Evolutionary conservation across 1,140 invertebrate genomes (phyloP).

Genomic region (Drosophila kanapiae): DNA sequence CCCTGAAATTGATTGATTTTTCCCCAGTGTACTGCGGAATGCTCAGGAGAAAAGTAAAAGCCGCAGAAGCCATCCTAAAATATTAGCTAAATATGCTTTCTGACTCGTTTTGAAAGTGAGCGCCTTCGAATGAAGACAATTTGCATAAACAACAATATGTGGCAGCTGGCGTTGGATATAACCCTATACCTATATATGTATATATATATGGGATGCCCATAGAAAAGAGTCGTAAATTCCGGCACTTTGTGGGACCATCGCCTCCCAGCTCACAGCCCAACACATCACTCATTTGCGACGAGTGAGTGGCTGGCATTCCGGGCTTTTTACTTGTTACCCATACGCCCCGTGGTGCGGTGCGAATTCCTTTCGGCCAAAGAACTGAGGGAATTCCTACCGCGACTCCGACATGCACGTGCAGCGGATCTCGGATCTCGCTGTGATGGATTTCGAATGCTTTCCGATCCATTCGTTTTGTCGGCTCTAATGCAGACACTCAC

Average conservation of each 20-base stretch:
- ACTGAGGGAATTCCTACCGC: constrained; percentile 23
- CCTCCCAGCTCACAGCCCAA: not conserved
- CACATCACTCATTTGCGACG: constrained; percentile 50
- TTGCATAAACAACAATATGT: constrained; percentile 68
- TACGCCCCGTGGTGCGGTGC: constrained; percentile 76
- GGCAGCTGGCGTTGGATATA: constrained; percentile 25
- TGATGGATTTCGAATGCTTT: constrained; percentile 30
- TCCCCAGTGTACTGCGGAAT: constrained; percentile 18
- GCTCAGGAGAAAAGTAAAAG: constrained; percentile 72
- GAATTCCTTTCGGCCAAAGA: constrained; percentile 49
- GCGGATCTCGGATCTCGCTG: constrained; percentile 39
- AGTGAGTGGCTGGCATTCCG: constrained; percentile 61
- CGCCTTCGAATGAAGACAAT: constrained; percentile 53
- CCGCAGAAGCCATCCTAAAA: constrained; percentile 64
- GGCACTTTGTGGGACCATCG: constrained; percentile 14
- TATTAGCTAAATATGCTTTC: constrained; percentile 70
- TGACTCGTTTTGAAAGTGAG: constrained; percentile 61
- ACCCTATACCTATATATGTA: constrained; percentile 2
- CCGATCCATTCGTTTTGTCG: constrained; percentile 40
- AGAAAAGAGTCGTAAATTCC: constrained; percentile 38
- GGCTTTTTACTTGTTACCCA: constrained; percentile 80
- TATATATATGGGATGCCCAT: constrained; percentile 7
- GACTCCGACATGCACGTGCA: constrained; percentile 46
- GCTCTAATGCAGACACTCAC: constrained; percentile 43
- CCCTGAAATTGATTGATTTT: not conserved